Conservation (phyloP, 2,113 vertebrate species). For the Rutilus rutilus region DNA sequence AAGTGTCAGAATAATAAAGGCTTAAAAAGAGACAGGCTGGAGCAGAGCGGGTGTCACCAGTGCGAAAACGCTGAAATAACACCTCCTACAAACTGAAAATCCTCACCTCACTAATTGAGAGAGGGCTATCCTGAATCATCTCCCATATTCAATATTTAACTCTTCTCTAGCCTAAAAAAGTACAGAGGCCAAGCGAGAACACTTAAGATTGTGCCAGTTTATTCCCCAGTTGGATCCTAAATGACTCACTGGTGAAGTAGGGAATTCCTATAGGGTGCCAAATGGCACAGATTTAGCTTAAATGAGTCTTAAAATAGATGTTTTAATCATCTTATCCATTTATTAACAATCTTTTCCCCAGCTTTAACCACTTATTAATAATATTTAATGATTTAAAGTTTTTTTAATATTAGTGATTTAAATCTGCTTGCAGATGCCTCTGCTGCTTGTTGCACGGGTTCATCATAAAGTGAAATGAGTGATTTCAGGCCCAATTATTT, state of each 20-base stretch:
- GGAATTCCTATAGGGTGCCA: constrained; percentile 22
- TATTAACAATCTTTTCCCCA: not conserved
- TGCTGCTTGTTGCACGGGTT: not conserved
- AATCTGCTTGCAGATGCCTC: not conserved
- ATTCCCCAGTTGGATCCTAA: constrained; percentile 23
- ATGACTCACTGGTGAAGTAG: constrained; percentile 23
- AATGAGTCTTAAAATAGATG: not conserved
- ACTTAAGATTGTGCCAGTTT: constrained; percentile 25
- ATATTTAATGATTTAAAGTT: not conserved
- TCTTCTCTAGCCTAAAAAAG: not conserved
- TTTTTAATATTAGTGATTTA: not conserved
- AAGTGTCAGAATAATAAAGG: constrained; percentile 54
- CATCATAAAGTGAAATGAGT: too few species aligned
- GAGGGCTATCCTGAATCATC: constrained; percentile 31
- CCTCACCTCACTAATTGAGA: not conserved
- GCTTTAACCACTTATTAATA: not conserved
- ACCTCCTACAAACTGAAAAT: constrained; percentile 36
- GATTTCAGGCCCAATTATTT: too few species aligned
- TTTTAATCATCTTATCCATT: constrained; percentile 2
- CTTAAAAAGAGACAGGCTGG: constrained; percentile 33
- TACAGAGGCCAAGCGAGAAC: not conserved
- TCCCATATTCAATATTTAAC: constrained; percentile 10
- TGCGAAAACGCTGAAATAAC: constrained; percentile 42
- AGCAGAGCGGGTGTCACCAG: constrained; percentile 29
- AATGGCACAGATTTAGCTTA: constrained; percentile 8